phyloP scores from a whole-genome alignment of 2,797 vertebrate species.

The Basileuterus tristriatus region DNA sequence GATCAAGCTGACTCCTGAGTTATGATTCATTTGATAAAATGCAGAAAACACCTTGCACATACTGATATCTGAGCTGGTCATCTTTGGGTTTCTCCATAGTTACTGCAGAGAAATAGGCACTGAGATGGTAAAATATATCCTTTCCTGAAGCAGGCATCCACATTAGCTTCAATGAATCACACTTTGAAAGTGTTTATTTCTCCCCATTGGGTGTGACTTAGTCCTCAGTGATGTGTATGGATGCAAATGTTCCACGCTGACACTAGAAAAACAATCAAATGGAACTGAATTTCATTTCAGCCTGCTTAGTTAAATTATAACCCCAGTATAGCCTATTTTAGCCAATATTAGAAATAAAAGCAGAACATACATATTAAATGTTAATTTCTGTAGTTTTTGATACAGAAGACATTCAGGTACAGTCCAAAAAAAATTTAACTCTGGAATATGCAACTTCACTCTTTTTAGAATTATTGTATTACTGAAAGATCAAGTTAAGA shows the following conservation, averaged over 20 bases:
- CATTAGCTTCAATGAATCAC: rapidly evolving
- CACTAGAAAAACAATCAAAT: not conserved
- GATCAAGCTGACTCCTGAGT: not conserved
- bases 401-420: not conserved
- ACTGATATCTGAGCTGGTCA: not conserved
- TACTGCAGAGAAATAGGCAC: not conserved
- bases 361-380: not conserved
- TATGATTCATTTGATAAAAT: not conserved
- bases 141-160: not conserved
- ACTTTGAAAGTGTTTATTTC: not conserved
- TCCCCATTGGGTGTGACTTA: not conserved
- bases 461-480: not conserved
- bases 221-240: not conserved
- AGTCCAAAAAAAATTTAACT: not conserved
- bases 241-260: not conserved
- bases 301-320: not conserved
- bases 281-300: not conserved
- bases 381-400: not conserved
- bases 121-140: not conserved
- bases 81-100: not conserved
- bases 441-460: not conserved
- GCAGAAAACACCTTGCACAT: not conserved
- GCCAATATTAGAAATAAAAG: not conserved
- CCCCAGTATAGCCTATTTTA: not conserved
- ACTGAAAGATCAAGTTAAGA: not conserved